These are phyloP conservation scores for Idaea dimidiata DNA, from an alignment of 2,888 invertebrate genomes.

Conservation along the genomic window DNA sequence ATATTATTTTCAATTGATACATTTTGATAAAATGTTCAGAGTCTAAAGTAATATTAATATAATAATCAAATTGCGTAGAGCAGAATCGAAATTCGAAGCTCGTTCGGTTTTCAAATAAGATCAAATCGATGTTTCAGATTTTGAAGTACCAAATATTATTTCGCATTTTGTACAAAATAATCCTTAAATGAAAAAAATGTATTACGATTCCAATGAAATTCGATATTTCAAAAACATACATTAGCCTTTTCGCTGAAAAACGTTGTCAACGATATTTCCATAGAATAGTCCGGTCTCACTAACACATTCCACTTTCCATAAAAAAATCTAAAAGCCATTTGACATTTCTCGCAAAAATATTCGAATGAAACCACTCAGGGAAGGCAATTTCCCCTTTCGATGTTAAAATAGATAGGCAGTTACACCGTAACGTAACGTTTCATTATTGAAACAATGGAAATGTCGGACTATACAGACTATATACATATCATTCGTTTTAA, in stretches of 20 bases:
- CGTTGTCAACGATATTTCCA: conserved; percentile 12
- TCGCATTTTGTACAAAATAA: too few species aligned
- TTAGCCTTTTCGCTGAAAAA: neutral
- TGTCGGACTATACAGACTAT: neutral
- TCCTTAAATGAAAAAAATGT: neutral
- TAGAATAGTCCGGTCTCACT: conserved; percentile 28
- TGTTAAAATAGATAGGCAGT: conserved; percentile 27
- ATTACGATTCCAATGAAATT: neutral
- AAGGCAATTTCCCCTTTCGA: conserved; percentile 44
- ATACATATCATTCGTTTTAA: too few species aligned
- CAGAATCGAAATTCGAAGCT: too few species aligned
- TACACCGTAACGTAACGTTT: conserved; percentile 27
- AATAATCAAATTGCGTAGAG: too few species aligned
- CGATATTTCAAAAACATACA: neutral
- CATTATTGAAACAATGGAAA: conserved; percentile 9
- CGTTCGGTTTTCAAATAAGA: too few species aligned
- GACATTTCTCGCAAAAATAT: conserved; percentile 52
- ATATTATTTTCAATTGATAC: too few species aligned
- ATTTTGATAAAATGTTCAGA: too few species aligned
- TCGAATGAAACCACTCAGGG: conserved; percentile 53
- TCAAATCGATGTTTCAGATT: too few species aligned
- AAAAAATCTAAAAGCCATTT: conserved; percentile 51
- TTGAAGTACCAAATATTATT: too few species aligned
- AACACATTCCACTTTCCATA: conserved; percentile 33
- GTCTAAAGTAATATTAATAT: too few species aligned